Evolutionary conservation across 2,113 vertebrate genomes (phyloP).

Genomic region (Tautogolabrus adspersus): DNA sequence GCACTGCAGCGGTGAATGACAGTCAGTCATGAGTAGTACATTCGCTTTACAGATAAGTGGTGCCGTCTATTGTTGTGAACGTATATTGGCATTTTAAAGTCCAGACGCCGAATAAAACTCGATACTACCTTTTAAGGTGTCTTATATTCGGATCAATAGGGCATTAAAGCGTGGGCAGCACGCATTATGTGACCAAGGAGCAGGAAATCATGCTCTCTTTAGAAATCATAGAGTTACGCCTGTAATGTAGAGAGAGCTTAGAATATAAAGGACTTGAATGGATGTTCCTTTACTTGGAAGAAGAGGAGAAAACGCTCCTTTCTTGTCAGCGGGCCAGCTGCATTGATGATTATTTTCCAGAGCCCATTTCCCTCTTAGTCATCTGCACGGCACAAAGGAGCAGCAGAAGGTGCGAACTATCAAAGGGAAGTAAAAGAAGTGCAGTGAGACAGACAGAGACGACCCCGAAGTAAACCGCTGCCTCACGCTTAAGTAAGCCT

Average conservation of each 20-base stretch:
- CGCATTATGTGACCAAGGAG: too few species aligned
- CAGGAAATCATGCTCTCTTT: slow-evolving; percentile 13
- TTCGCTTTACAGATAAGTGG: too few species aligned
- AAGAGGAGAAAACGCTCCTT: slow-evolving; percentile 55
- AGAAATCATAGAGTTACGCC: slow-evolving; percentile 24
- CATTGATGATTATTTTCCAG: slow-evolving; percentile 84
- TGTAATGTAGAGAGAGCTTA: slow-evolving; percentile 55
- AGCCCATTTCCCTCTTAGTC: slow-evolving; percentile 84
- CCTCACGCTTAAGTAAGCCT: slow-evolving; percentile 56
- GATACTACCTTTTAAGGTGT: too few species aligned
- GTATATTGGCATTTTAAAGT: too few species aligned
- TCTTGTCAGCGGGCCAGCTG: slow-evolving; percentile 75
- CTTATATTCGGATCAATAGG: too few species aligned
- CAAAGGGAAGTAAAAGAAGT: slow-evolving; percentile 71
- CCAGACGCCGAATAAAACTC: too few species aligned
- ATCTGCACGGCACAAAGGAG: slow-evolving; percentile 79
- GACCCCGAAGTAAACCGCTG: slow-evolving; percentile 24
- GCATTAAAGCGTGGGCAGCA: too few species aligned
- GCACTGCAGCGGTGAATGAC: too few species aligned
- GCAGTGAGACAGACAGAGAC: slow-evolving; percentile 62
- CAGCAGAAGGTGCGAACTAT: slow-evolving; percentile 80
- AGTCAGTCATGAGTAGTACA: too few species aligned
- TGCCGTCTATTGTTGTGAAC: too few species aligned
- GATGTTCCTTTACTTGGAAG: slow-evolving; percentile 60
- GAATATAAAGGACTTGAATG: slow-evolving; percentile 45